Evolutionary conservation across 1,140 invertebrate species (phyloP).

Genomic region (Hydropsyche tenuis): DNA sequence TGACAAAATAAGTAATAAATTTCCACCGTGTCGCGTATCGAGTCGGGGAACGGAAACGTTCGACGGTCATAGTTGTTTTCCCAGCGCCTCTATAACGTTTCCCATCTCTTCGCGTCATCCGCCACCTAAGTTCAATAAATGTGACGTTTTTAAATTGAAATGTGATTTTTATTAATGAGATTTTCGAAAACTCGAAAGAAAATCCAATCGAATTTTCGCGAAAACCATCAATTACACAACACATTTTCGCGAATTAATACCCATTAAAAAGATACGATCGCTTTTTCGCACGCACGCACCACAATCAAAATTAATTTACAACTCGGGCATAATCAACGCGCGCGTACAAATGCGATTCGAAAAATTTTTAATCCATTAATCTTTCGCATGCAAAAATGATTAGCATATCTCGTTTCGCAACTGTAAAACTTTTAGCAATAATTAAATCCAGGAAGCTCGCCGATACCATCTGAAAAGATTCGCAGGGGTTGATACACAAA

Average conservation of each 20-base stretch:
- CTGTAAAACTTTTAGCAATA: conserved; percentile 23
- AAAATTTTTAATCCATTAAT: conserved; percentile 9
- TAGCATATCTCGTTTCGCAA: conserved; percentile 22
- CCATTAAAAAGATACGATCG: neutral
- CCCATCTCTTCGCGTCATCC: conserved; percentile 20
- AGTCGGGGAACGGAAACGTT: conserved; percentile 1
- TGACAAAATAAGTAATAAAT: neutral
- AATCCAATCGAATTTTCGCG: conserved; percentile 14
- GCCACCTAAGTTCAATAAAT: conserved; percentile 41
- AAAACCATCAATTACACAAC: too few species aligned
- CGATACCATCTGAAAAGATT: conserved; percentile 1
- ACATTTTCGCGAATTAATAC: neutral
- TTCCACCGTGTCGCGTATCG: neutral
- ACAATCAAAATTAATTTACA: conserved; percentile 6
- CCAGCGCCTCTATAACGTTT: conserved; percentile 14
- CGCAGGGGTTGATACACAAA: neutral
- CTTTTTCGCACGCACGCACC: conserved; percentile 2
- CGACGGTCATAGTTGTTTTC: conserved; percentile 32
- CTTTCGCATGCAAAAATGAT: neutral
- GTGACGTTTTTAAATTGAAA: conserved; percentile 45
- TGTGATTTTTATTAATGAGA: conserved; percentile 44
- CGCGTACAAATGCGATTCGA: neutral
- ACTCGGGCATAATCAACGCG: neutral
- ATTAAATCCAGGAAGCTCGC: conserved; percentile 5
- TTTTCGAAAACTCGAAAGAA: conserved; percentile 13